A percentile compares a stretch with the other conserved stretches of the same genome.
phyloP scores from a whole-genome alignment of 2,797 vertebrate species.

The Pachyuromys duprasi region DNA sequence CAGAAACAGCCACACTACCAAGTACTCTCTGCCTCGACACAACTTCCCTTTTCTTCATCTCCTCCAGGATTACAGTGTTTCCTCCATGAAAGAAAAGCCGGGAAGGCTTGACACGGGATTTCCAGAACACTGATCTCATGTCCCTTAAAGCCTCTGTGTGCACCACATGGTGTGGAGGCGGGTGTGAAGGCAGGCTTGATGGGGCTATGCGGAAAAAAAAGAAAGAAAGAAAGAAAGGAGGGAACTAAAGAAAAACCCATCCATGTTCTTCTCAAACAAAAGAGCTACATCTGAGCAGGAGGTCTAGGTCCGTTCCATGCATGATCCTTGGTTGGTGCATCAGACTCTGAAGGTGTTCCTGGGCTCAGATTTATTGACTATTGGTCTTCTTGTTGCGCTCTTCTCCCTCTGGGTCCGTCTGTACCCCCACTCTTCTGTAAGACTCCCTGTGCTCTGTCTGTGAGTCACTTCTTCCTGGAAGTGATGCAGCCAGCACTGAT shows the following conservation, averaged over 20 bases:
- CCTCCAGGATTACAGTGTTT: constrained; percentile 80
- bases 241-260: constrained; percentile 50
- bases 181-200: constrained; percentile 88
- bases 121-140: constrained; percentile 56
- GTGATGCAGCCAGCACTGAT: no score
- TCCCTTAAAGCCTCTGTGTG: constrained; percentile 70
- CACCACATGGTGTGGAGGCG: constrained; percentile 87
- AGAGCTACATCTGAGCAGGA: no score
- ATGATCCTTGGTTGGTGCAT: no score
- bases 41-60: constrained; percentile 63
- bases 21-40: constrained; percentile 66
- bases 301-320: no score
- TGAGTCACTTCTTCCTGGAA: no score
- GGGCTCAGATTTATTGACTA: no score
- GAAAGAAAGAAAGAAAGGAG: constrained; percentile 59
- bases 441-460: no score
- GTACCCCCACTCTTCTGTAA: no score
- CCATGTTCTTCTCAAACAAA: constrained; percentile 81
- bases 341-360: no score
- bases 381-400: no score
- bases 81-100: constrained; percentile 74
- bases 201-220: constrained; percentile 86
- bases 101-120: constrained; percentile 70
- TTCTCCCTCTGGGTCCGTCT: no score
- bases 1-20: constrained; percentile 71